phyloP scores from a whole-genome alignment of 2,113 vertebrate genomes.

The Saccopteryx leptura region DNA sequence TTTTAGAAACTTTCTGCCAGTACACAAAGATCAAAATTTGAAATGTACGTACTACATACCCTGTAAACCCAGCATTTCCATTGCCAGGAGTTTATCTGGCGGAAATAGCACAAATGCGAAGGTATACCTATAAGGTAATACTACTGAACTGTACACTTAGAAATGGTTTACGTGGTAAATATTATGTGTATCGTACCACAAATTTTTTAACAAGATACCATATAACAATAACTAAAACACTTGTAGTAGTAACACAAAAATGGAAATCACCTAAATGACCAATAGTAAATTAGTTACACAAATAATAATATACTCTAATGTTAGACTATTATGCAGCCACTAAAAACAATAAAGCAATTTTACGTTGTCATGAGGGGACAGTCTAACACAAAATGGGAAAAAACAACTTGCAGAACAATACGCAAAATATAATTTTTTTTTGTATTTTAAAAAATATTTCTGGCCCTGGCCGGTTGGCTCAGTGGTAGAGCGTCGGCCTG shows the following conservation, averaged over 20 bases:
- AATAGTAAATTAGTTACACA: not conserved
- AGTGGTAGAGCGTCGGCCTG: too few relatives aligned
- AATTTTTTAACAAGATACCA: not conserved
- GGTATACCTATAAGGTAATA: not conserved
- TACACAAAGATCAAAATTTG: conserved; percentile 61
- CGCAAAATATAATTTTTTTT: not conserved
- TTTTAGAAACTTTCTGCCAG: conserved; percentile 51
- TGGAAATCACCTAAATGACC: conserved; percentile 31
- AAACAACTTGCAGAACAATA: conserved; percentile 35
- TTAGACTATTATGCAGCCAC: not conserved
- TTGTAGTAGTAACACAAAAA: not conserved
- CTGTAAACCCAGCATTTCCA: conserved; percentile 45
- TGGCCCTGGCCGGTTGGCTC: too few relatives aligned
- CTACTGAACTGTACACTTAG: not conserved
- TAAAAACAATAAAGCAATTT: conserved; percentile 39
- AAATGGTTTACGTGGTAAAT: not conserved
- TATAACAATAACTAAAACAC: not conserved
- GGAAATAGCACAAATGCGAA: conserved; percentile 57
- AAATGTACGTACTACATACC: conserved; percentile 33
- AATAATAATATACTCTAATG: not conserved
- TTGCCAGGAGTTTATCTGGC: conserved; percentile 46
- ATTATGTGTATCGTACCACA: not conserved
- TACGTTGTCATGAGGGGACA: not conserved
- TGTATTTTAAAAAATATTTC: conserved; percentile 25
- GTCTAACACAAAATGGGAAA: not conserved